These are phyloP conservation scores for Spodoptera exigua DNA, from an alignment of 2,888 invertebrate genomes.

Conservation along the genomic window DNA sequence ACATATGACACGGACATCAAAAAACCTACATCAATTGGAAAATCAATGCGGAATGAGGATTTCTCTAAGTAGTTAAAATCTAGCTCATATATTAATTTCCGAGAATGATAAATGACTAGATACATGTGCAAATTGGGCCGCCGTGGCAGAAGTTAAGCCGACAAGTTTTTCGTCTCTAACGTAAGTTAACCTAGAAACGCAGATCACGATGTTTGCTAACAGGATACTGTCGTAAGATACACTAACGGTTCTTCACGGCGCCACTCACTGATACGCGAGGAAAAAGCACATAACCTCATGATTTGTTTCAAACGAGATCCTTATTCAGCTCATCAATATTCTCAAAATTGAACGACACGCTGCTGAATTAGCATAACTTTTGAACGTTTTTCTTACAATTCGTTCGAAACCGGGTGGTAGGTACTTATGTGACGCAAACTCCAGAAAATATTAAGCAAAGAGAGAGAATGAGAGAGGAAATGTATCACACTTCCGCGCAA, in stretches of 20 bases:
- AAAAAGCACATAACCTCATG: slow-evolving; percentile 36
- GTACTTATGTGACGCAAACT: slow-evolving; percentile 22
- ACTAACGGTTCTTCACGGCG: slow-evolving; percentile 53
- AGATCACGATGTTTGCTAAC: slow-evolving; percentile 60
- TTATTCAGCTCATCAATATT: slow-evolving; percentile 34
- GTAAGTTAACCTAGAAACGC: slow-evolving; percentile 61
- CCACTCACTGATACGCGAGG: slow-evolving; percentile 36
- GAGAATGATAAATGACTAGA: slow-evolving; percentile 38
- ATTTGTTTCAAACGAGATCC: slow-evolving; percentile 33
- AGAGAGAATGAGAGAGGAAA: no score
- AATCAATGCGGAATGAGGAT: slow-evolving; percentile 28
- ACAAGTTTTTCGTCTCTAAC: slow-evolving; percentile 54
- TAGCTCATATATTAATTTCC: slow-evolving; percentile 24
- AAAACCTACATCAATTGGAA: no score
- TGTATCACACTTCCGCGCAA: not conserved
- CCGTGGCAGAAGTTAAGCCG: slow-evolving; percentile 25
- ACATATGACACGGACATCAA: no score
- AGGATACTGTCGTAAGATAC: slow-evolving; percentile 59
- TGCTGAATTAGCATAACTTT: slow-evolving; percentile 15
- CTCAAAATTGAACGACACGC: slow-evolving; percentile 11
- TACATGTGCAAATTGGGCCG: slow-evolving; percentile 37
- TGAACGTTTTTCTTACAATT: slow-evolving; percentile 19
- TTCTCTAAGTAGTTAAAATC: slow-evolving; percentile 5
- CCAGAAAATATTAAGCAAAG: slow-evolving; percentile 24
- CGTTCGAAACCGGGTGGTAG: slow-evolving; percentile 15